Base-by-base conservation (phyloP, 2,113 vertebrate genomes). In the Micronisus gabar region DNA sequence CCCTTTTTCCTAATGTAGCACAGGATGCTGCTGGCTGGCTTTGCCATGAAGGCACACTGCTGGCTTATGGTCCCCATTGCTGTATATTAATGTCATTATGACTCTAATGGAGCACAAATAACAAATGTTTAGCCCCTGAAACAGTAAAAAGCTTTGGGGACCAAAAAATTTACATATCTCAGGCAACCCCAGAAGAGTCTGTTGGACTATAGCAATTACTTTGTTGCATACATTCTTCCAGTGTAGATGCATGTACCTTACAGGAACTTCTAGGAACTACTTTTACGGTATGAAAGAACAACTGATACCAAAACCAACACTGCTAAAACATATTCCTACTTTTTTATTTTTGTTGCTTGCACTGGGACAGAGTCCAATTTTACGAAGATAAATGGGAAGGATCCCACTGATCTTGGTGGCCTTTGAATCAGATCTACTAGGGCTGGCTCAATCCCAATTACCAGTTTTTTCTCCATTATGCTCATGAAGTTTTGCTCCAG, bases 141-240 rank as follows among this genome's bases (percentile, higher is more conserved):
- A 50, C 11, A 70, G 38, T 20, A 34, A 48, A 58, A 41, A 55
- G 9, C 1, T n/a, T 55, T 10, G 9, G 1, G 7, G 9, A 1
- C 4, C 75, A 50, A 70, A 90, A 40, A 47, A 2, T 6, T 25
- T 63, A 7, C 11, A 1, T 29, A 36, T 55, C 15, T 73, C 26
- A 48, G 19, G 5, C 34, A 55, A 30, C 12, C 32, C n/a, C 16
- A 73, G n/a, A 75, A 79, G 13, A 41, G 47, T 68, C 10, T 59
- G 34, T 78, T 78, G 48, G 36, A 90, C 34, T 52, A 7, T 3
- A 55, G 40, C 7, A 67, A 58, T 81, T 53, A 47, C 45, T 47
- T 38, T 53, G 52, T 25, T 27, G 41, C 20, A 76, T 67, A 36
- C 1, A 7, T 68, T 84, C 36, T 71, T 13, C 61, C 8, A 13